phyloP scores from a whole-genome alignment of 2,797 vertebrate genomes.

The Fratercula arctica region DNA sequence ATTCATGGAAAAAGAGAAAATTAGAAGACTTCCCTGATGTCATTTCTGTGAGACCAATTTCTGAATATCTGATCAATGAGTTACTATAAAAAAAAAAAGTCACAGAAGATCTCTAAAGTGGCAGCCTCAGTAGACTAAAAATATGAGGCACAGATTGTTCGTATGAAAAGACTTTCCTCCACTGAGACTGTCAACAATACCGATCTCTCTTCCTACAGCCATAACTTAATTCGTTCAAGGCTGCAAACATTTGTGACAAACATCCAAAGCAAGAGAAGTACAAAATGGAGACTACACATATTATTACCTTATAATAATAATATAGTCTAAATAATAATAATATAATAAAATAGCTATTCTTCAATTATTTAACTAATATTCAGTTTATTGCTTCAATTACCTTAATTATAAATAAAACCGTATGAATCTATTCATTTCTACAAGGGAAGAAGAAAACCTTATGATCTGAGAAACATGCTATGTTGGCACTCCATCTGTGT shows the following conservation, averaged over 20 bases:
- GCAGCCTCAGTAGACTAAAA: constrained; percentile 19
- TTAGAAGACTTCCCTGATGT: neutral
- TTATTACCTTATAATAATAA: neutral
- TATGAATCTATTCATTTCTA: neutral
- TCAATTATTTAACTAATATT: neutral
- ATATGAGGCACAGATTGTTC: neutral
- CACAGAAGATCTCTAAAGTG: neutral
- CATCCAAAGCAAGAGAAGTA: neutral
- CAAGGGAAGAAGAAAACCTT: neutral
- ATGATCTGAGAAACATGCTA: neutral
- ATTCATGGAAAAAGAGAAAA: constrained; percentile 42
- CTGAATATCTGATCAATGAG: constrained; percentile 41
- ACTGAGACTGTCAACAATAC: neutral
- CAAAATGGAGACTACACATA: neutral
- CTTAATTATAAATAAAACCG: neutral
- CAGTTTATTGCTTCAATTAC: neutral
- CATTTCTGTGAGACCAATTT: constrained; percentile 32
- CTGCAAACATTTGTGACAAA: constrained; percentile 2
- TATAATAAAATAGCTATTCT: neutral
- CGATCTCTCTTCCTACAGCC: neutral
- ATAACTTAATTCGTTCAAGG: neutral
- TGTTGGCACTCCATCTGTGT: constrained; percentile 21
- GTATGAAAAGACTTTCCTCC: neutral
- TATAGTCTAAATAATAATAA: neutral
- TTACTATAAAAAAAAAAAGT: constrained; percentile 15